A percentile compares a stretch with the other conserved stretches of the same genome.
Evolutionary conservation across 2,797 vertebrate genomes (phyloP).

Genomic region (Sebastes trivittatus): DNA sequence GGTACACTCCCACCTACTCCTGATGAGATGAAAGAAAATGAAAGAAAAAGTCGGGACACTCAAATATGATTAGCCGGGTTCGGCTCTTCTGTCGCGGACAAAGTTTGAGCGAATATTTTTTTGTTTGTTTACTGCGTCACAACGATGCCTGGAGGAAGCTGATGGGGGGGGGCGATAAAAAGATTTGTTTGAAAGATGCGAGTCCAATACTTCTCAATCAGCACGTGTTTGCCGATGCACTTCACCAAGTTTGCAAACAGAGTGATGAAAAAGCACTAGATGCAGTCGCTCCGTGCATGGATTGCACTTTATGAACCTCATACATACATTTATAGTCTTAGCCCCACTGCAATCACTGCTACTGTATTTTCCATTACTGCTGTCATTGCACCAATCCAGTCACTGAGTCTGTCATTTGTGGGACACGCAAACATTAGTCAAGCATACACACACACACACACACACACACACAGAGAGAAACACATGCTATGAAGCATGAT

Average conservation of each 20-base stretch:
- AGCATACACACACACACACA: neutral
- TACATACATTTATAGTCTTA: slow-evolving; percentile 43
- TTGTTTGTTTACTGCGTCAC: slow-evolving; percentile 44
- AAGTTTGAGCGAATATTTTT: slow-evolving; percentile 47
- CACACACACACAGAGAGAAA: neutral
- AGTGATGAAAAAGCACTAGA: slow-evolving; percentile 56
- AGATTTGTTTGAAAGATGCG: slow-evolving; percentile 58
- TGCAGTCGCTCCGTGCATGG: slow-evolving; percentile 20
- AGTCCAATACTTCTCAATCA: slow-evolving; percentile 68
- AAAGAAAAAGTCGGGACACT: slow-evolving; percentile 74
- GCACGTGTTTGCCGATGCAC: slow-evolving; percentile 54
- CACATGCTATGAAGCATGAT: neutral
- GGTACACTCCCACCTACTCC: slow-evolving; percentile 47
- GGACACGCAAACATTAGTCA: slow-evolving; percentile 16
- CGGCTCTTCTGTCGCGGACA: slow-evolving; percentile 19
- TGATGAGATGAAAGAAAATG: slow-evolving; percentile 57
- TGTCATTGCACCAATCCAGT: slow-evolving; percentile 40
- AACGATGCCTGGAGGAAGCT: slow-evolving; percentile 28
- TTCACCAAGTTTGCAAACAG: slow-evolving; percentile 48
- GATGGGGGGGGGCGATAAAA: slow-evolving; percentile 15
- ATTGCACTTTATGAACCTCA: slow-evolving; percentile 56
- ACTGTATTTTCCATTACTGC: slow-evolving; percentile 45
- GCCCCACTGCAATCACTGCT: slow-evolving; percentile 25
- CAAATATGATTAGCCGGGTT: slow-evolving; percentile 66
- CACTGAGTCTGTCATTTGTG: slow-evolving; percentile 38